These are phyloP conservation scores for Mythimna pallens DNA, from an alignment of 2,888 invertebrate genomes.

Conservation along the genomic window DNA sequence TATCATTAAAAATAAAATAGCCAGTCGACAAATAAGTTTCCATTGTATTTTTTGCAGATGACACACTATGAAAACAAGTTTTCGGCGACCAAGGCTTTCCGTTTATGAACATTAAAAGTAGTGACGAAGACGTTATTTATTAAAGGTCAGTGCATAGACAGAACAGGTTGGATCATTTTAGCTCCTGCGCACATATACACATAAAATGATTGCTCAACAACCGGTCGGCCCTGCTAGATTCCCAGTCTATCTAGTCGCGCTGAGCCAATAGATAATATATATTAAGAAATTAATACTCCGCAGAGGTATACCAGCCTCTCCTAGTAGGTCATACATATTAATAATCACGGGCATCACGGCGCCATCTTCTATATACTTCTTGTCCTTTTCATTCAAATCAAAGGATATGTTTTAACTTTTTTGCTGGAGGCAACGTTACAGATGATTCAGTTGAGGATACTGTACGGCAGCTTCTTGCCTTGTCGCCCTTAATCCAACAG, in stretches of 20 bases:
- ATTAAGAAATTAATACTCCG: constrained; percentile 59
- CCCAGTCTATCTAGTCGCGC: constrained; percentile 59
- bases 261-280: constrained; percentile 46
- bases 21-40: constrained; percentile 7
- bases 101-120: constrained; percentile 50
- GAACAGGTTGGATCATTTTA: constrained; percentile 68
- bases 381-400: neutral
- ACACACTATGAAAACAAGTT: constrained; percentile 42
- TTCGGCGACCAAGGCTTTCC: constrained; percentile 54
- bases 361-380: constrained; percentile 19
- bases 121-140: constrained; percentile 61
- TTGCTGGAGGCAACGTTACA: neutral
- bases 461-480: neutral
- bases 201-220: constrained; percentile 68
- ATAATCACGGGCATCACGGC: constrained; percentile 16
- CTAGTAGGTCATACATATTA: constrained; percentile 11
- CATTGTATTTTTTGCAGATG: constrained; percentile 41
- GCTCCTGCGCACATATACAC: constrained; percentile 58
- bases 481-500: neutral
- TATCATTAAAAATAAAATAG: constrained; percentile 14
- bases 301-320: constrained; percentile 15
- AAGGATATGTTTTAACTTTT: neutral
- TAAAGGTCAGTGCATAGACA: constrained; percentile 71
- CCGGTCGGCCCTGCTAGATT: constrained; percentile 67
- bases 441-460: neutral